Conservation (phyloP, 2,113 vertebrate genomes). For the Triplophysa dalaica region DNA sequence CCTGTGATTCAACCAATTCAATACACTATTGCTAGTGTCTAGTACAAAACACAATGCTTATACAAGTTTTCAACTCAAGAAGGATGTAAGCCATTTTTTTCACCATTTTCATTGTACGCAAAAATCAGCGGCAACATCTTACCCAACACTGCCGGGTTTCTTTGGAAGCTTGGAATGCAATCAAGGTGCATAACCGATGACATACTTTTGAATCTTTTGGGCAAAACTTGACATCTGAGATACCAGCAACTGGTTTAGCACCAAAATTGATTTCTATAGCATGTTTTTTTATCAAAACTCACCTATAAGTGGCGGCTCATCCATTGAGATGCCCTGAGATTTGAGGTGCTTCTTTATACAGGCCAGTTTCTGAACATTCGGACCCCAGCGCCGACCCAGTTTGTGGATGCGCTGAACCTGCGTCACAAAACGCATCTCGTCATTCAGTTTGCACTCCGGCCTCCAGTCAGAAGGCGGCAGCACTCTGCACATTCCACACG, state of each 20-base stretch:
- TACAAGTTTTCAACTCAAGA: too few relatives aligned
- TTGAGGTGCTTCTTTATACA: conserved; percentile 99
- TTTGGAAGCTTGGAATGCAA: too few relatives aligned
- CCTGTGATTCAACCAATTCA: background rate
- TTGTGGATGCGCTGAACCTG: conserved; percentile 98
- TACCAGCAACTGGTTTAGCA: background rate
- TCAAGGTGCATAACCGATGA: too few relatives aligned
- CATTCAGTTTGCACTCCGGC: conserved; percentile 97
- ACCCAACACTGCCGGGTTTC: too few relatives aligned
- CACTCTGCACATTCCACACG: conserved; percentile 91
- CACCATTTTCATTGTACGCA: too few relatives aligned
- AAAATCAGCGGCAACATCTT: too few relatives aligned
- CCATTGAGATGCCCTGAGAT: conserved; percentile 99
- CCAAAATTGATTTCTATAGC: background rate
- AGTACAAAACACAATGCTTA: too few relatives aligned
- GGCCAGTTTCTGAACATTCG: conserved; percentile 96
- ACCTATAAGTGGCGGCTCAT: conserved; percentile 98
- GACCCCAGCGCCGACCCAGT: conserved; percentile 97
- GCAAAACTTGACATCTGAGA: too few relatives aligned
- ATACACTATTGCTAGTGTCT: too few relatives aligned
- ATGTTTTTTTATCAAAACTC: conserved; percentile 59
- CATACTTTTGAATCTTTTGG: too few relatives aligned
- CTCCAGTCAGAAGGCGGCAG: conserved; percentile 94
- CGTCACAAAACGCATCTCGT: conserved; percentile 98
- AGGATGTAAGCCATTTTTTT: too few relatives aligned